Conservation (phyloP, 2,797 vertebrate genomes). For the Takifugu ocellatus region DNA sequence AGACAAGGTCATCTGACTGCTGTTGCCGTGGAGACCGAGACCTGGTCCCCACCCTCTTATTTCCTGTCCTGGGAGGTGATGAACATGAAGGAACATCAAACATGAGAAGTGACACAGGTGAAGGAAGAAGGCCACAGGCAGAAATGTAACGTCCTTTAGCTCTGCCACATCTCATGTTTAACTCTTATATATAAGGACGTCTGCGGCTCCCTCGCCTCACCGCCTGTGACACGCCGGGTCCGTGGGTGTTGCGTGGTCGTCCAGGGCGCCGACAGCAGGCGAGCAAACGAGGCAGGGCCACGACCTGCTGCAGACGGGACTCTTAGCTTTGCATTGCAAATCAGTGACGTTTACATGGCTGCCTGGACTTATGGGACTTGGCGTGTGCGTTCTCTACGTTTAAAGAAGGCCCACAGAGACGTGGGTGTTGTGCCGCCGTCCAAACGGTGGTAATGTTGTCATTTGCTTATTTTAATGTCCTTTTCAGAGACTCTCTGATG, state of each 20-base stretch:
- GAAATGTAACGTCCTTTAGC: conserved; percentile 67
- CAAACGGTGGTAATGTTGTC: too few relatives aligned
- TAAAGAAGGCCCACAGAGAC: conserved; percentile 12
- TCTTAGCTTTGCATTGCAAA: conserved; percentile 65
- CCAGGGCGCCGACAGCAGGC: conserved; percentile 36
- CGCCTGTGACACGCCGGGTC: conserved; percentile 24
- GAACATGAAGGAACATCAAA: conserved; percentile 25
- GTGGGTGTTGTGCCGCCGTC: too few relatives aligned
- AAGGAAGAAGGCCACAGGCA: conserved; percentile 61
- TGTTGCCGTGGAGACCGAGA: conserved; percentile 74
- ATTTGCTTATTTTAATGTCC: too few relatives aligned
- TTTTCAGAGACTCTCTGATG: too few relatives aligned
- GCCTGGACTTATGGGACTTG: too few relatives aligned
- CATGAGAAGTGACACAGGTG: conserved; percentile 64
- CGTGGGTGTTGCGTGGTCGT: conserved; percentile 39
- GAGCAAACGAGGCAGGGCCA: conserved; percentile 42
- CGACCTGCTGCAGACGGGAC: conserved; percentile 42
- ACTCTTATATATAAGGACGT: background rate
- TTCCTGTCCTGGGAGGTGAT: conserved; percentile 17
- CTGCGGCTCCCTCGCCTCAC: conserved; percentile 21
- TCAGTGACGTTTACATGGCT: conserved; percentile 32
- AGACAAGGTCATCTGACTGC: conserved; percentile 78
- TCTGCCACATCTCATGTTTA: background rate
- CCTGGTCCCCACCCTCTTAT: conserved; percentile 31
- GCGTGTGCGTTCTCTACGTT: background rate